phyloP scores from a whole-genome alignment of 2,888 invertebrate genomes.

The Nephrotoma flavescens region DNA sequence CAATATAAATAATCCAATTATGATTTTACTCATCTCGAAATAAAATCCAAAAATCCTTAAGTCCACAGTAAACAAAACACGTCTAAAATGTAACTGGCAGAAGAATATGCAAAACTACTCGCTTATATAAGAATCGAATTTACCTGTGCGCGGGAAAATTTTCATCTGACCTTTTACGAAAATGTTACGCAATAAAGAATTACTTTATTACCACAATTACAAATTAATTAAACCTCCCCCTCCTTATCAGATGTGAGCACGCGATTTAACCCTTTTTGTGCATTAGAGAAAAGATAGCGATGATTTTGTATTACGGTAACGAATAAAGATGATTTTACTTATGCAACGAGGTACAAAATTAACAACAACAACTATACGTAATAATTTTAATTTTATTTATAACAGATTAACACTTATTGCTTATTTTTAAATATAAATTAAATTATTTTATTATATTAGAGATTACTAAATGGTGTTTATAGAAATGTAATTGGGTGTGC shows the following conservation, averaged over 20 bases:
- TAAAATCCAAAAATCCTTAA: neutral
- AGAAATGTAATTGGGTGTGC: neutral
- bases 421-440: neutral
- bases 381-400: neutral
- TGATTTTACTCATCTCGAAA: neutral
- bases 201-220: neutral
- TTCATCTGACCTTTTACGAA: neutral
- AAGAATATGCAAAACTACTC: neutral
- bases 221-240: neutral
- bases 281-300: neutral
- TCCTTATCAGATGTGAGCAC: neutral
- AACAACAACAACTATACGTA: neutral
- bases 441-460: neutral
- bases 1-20: slow-evolving; percentile 18
- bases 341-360: neutral
- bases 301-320: neutral
- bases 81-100: neutral
- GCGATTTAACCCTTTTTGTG: neutral
- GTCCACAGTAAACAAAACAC: neutral
- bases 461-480: neutral
- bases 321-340: neutral
- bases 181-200: neutral
- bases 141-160: neutral
- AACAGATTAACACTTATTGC: neutral
- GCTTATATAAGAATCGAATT: neutral